A percentile compares a stretch with the other conserved stretches of the same genome.
Evolutionary conservation across 2,797 vertebrate species (phyloP).

Genomic region (Gadopsis marmoratus): DNA sequence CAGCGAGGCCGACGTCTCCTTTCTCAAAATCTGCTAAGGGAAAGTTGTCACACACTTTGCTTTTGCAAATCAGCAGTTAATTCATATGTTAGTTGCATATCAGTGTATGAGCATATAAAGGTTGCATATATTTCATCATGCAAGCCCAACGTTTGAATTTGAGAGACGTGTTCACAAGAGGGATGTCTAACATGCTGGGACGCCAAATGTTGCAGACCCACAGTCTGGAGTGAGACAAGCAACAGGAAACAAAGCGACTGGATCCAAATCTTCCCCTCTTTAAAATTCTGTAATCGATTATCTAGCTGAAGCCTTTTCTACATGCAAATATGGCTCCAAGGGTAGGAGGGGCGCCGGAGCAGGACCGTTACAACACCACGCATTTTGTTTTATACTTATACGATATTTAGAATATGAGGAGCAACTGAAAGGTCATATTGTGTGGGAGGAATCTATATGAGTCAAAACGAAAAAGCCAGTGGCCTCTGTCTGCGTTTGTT

Average conservation of each 20-base stretch:
- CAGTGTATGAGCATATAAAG: no score
- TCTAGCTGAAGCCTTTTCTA: slow-evolving; percentile 26
- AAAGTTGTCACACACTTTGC: background rate
- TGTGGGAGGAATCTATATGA: slow-evolving; percentile 91
- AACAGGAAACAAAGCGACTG: background rate
- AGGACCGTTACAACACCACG: slow-evolving; percentile 21
- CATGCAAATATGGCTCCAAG: background rate
- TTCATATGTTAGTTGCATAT: no score
- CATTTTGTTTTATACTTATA: slow-evolving; percentile 38
- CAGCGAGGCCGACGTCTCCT: background rate
- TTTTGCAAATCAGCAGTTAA: background rate
- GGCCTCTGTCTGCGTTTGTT: slow-evolving; percentile 35
- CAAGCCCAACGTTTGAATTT: background rate
- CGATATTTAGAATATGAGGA: slow-evolving; percentile 84
- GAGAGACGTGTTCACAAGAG: background rate
- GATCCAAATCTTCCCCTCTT: background rate
- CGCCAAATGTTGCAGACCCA: background rate
- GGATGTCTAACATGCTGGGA: no score
- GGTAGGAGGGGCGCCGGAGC: slow-evolving; percentile 9
- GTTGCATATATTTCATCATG: background rate
- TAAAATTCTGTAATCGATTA: slow-evolving; percentile 24
- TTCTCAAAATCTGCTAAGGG: background rate
- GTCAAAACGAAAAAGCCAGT: slow-evolving; percentile 80
- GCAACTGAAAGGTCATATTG: slow-evolving; percentile 91
- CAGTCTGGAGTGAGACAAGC: background rate